Percentiles rank a stretch among this genome's conserved stretches.
Conservation (phyloP, 2,888 invertebrate species). For the Noctua janthina region DNA sequence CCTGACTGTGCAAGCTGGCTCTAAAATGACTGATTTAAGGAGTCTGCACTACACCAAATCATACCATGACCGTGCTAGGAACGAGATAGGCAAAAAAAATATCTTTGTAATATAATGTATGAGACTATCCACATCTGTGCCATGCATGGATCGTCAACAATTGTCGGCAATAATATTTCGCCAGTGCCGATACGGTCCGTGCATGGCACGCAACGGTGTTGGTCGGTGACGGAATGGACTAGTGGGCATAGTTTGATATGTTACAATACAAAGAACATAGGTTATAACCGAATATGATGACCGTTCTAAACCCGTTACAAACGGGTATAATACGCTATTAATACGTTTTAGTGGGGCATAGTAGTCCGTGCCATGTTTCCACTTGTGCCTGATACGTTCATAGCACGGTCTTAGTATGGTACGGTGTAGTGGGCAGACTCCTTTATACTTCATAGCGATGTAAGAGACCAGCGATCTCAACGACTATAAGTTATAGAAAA, state of each 20-base stretch:
- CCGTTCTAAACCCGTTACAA: neutral
- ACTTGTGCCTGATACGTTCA: neutral
- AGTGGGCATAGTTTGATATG: neutral
- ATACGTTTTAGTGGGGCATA: neutral
- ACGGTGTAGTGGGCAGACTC: neutral
- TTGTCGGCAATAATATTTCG: neutral
- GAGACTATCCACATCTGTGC: neutral
- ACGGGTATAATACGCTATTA: neutral
- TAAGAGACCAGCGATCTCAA: neutral
- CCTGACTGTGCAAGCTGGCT: constrained; percentile 61
- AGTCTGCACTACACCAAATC: neutral
- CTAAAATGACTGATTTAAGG: constrained; percentile 62
- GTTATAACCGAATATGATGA: neutral
- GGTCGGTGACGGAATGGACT: neutral
- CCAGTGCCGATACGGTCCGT: neutral
- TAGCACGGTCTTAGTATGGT: neutral
- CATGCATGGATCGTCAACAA: neutral
- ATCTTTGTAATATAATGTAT: neutral
- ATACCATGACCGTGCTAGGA: neutral
- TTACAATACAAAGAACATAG: neutral
- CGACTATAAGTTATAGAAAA: neutral
- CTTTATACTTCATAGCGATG: neutral
- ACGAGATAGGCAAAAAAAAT: neutral
- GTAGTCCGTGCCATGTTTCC: neutral
- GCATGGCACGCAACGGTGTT: neutral